Evolutionary conservation across 2,797 vertebrate species (phyloP).

Genomic region (Cyclopterus lumpus): DNA sequence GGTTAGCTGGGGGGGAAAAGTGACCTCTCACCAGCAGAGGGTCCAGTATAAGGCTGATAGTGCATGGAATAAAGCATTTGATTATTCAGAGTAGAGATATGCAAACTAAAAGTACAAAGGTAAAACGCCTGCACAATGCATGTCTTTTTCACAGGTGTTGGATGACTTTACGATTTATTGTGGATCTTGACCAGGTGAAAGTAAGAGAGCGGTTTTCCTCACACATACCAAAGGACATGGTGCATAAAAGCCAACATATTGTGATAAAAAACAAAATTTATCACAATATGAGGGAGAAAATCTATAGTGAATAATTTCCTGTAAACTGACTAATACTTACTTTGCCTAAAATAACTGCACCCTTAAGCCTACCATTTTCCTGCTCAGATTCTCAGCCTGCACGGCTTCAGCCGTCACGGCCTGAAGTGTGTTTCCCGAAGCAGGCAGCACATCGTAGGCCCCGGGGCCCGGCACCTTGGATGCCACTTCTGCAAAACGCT

Average conservation of each 20-base stretch:
- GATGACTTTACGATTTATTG: neutral
- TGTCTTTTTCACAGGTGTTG: neutral
- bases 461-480: slow-evolving; percentile 79
- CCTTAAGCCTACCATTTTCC: slow-evolving; percentile 49
- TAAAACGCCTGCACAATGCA: neutral
- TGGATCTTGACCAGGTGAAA: neutral
- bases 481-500: slow-evolving; percentile 71
- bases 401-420: slow-evolving; percentile 17
- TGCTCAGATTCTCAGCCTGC: slow-evolving; percentile 38
- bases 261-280: neutral
- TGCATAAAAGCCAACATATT: neutral
- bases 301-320: neutral
- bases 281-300: neutral
- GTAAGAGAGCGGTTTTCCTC: neutral
- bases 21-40: neutral
- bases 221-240: neutral
- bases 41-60: neutral
- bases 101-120: neutral
- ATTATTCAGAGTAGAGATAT: neutral
- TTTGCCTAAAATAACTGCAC: slow-evolving; percentile 14
- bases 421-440: slow-evolving; percentile 17
- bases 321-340: neutral
- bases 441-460: slow-evolving; percentile 69
- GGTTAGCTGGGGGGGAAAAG: neutral
- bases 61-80: neutral